Evolutionary conservation across 2,888 invertebrate genomes (phyloP), one percentile per base, ranked within the genome.

Genomic region (Aquatica leii): DNA sequence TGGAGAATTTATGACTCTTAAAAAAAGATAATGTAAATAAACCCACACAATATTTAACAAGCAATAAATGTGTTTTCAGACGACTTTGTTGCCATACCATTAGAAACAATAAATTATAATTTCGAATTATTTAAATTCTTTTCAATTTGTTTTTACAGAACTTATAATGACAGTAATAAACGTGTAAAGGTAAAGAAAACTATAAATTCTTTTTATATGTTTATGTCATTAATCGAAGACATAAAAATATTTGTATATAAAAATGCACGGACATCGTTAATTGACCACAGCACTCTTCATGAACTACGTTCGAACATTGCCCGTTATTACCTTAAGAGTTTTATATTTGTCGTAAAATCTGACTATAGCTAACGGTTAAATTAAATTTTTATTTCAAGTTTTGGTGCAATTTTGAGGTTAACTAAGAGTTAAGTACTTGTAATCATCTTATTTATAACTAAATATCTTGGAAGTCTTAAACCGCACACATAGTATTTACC

Each of bases 21-120:
- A 50, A 50, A 57, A 57, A 31, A 40, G 49, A 49, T 58, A 50
- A 48, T 58, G 57, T 58, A 49, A 48, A 58, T 37, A 58, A 58
- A 15, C 57, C 57, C 21, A 58, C 57, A 58, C 34, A 58, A 50
- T 58, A 58, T 50, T 49, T 35, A 50, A 58, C 57, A 58, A 58
- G 57, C 17, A 35, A 49, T 24, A 58, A 41, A 50, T 48, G 49
- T 35, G 41, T 50, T 40, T 58, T 58, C 21, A 35, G 34, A 58
- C 48, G 20, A 58, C 35, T 41, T 41, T 58, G 20, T 46, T 41
- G 41, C 43, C 43, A 57, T 57, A 15, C 18, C 40, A 46, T 40
- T 20, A 50, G 34, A 17, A 20, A 46, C 21, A 48, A 46, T 35
- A 56, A 56, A 55, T 55, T 43, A 31, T 40, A 55, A 55, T 43